These are phyloP conservation scores for Corythaixoides concolor DNA, from an alignment of 2,113 vertebrate genomes.

Conservation along the genomic window DNA sequence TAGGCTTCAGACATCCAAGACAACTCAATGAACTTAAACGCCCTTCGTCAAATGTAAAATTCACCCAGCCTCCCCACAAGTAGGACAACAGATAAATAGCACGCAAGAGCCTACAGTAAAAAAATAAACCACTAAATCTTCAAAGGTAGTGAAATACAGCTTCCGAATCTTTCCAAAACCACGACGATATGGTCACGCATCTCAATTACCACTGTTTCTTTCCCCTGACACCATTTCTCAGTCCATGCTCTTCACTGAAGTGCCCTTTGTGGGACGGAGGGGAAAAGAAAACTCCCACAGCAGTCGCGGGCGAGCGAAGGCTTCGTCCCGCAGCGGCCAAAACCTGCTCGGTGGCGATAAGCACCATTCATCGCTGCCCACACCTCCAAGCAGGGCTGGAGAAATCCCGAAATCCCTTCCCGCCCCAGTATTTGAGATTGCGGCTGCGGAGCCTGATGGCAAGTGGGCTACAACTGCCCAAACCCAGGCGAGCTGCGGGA, in stretches of 20 bases:
- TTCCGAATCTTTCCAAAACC: background rate
- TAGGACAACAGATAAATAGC: background rate
- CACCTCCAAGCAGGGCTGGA: background rate
- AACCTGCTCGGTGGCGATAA: accelerated
- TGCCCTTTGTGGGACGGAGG: background rate
- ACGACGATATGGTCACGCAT: accelerated
- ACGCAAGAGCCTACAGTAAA: accelerated
- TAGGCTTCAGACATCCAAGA: background rate
- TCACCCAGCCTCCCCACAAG: background rate
- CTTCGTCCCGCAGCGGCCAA: background rate
- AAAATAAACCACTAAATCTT: background rate
- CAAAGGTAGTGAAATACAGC: background rate
- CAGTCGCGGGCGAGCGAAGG: background rate
- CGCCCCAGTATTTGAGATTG: accelerated
- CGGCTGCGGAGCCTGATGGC: accelerated
- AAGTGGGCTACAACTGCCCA: accelerated
- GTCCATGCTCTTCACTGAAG: background rate
- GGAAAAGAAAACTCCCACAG: background rate
- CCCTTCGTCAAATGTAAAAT: background rate
- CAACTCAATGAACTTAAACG: background rate
- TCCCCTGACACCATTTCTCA: background rate
- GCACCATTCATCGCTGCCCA: background rate
- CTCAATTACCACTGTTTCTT: background rate
- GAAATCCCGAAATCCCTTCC: background rate
- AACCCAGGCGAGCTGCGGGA: accelerated